Conservation (phyloP, 2,888 invertebrate genomes). For the Ectemnius cavifrons region DNA sequence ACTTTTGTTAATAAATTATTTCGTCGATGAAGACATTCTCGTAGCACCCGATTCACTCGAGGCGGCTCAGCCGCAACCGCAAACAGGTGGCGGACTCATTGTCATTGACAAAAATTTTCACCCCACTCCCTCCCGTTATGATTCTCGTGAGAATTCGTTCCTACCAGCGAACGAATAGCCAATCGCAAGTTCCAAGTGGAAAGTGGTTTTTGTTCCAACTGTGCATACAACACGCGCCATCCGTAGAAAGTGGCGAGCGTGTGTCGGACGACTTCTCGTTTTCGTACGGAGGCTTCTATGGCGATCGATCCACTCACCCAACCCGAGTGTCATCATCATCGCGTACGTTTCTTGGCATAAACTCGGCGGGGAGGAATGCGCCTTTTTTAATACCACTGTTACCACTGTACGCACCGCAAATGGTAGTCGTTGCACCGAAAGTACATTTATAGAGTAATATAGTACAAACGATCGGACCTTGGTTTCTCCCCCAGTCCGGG, state of each 20-base stretch:
- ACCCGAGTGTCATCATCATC: slow-evolving; percentile 5
- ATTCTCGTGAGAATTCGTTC: no score
- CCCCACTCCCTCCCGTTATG: neutral
- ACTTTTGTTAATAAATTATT: slow-evolving; percentile 47
- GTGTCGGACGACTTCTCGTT: slow-evolving; percentile 21
- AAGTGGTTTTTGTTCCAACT: no score
- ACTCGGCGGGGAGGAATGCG: slow-evolving; percentile 18
- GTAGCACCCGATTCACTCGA: slow-evolving; percentile 3
- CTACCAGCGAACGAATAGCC: no score
- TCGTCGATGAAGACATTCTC: slow-evolving; percentile 29
- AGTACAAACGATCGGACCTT: slow-evolving; percentile 2
- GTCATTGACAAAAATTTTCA: neutral
- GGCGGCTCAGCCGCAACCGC: neutral
- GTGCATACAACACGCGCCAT: no score
- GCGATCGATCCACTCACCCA: slow-evolving; percentile 35
- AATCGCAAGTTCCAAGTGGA: no score
- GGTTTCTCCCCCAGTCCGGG: no score
- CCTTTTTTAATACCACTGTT: slow-evolving; percentile 33
- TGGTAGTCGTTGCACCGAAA: slow-evolving; percentile 48
- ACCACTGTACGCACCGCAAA: slow-evolving; percentile 27
- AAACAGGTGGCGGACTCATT: neutral
- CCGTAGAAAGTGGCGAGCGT: neutral
- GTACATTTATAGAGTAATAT: slow-evolving; percentile 35
- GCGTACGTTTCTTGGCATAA: slow-evolving; percentile 29
- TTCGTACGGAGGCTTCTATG: slow-evolving; percentile 39